A percentile compares a stretch with the other conserved stretches of the same genome.
Evolutionary conservation across 2,797 vertebrate species (phyloP).

Genomic region (Crocodylus rhombifer): DNA sequence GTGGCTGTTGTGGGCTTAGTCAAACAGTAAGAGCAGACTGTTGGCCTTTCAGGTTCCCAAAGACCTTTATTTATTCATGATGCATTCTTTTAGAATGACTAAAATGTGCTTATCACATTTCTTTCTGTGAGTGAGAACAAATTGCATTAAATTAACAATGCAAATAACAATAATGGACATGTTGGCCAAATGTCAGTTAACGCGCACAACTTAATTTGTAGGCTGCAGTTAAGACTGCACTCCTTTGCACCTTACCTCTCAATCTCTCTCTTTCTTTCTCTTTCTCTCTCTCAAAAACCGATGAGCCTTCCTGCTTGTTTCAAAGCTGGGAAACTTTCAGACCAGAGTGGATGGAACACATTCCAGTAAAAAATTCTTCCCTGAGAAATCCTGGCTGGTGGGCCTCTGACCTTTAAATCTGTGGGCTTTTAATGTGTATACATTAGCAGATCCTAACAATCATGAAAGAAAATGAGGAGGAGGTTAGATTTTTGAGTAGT

Average conservation of each 20-base stretch:
- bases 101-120: not conserved
- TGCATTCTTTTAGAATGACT: not conserved
- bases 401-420: not conserved
- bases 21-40: not conserved
- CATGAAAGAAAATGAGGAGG: not conserved
- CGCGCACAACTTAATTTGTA: conserved; percentile 20
- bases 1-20: not conserved
- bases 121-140: not conserved
- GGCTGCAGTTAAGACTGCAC: not conserved
- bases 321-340: not conserved
- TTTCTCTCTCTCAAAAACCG: not conserved
- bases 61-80: not conserved
- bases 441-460: not conserved
- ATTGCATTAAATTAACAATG: not conserved
- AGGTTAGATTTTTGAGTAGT: not conserved
- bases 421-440: not conserved
- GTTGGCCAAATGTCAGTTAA: not conserved
- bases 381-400: not conserved
- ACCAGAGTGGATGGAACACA: not conserved
- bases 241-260: accelerated
- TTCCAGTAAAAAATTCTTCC: not conserved
- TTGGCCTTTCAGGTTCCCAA: conserved; percentile 8
- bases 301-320: not conserved
- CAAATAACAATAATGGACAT: not conserved
- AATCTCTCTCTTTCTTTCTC: not conserved